Evolutionary conservation across 2,888 invertebrate genomes (phyloP).

Genomic region (Epirrita christyi): DNA sequence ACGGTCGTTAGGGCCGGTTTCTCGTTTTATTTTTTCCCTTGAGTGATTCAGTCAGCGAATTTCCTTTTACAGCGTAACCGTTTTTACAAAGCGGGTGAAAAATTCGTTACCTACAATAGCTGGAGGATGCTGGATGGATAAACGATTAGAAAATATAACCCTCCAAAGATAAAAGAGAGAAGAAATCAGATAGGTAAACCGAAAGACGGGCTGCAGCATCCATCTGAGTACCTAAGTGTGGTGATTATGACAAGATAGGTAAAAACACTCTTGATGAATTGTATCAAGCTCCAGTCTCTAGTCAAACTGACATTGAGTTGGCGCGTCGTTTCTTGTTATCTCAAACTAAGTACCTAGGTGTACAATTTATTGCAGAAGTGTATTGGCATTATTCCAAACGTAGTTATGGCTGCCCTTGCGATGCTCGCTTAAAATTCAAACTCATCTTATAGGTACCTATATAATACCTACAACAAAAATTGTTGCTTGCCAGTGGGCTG

Average conservation of each 20-base stretch:
- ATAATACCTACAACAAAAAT: no score
- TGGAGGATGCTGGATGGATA: background rate
- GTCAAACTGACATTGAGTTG: background rate
- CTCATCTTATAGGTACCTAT: no score
- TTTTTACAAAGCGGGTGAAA: slow-evolving; percentile 38
- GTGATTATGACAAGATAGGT: no score
- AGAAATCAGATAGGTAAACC: no score
- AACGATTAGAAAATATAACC: background rate
- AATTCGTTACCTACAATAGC: slow-evolving; percentile 32
- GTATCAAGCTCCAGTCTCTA: no score
- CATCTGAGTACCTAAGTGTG: no score
- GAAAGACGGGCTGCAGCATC: no score
- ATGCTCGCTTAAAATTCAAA: slow-evolving; percentile 44
- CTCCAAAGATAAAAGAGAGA: no score
- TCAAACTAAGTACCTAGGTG: background rate
- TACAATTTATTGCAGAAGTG: slow-evolving; percentile 47
- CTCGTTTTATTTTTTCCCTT: slow-evolving; percentile 74
- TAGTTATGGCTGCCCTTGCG: slow-evolving; percentile 48
- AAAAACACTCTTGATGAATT: no score
- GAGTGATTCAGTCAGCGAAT: slow-evolving; percentile 71
- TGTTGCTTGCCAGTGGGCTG: no score
- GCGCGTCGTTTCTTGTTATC: slow-evolving; percentile 19
- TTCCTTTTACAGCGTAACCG: slow-evolving; percentile 50
- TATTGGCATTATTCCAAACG: slow-evolving; percentile 59
- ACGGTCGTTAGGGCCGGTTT: slow-evolving; percentile 67